A percentile compares a stretch with the other conserved stretches of the same genome.
These are phyloP conservation scores for Liposcelis brunnea DNA, from an alignment of 2,888 invertebrate genomes.

Conservation along the genomic window DNA sequence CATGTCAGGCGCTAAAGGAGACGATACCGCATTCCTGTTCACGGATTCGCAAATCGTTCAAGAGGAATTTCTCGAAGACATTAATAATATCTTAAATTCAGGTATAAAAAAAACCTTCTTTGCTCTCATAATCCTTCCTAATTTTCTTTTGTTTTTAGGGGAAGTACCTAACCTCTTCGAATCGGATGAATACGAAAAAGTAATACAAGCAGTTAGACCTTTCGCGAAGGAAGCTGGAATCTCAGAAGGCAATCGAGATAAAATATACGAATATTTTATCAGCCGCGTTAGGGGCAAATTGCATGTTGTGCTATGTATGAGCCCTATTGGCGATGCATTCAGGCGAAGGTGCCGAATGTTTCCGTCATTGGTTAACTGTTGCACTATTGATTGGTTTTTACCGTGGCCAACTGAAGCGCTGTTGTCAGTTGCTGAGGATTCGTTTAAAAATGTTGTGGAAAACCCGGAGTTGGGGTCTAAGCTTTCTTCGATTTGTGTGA, in stretches of 20 bases:
- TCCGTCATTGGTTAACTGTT: constrained; percentile 84
- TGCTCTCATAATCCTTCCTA: not conserved
- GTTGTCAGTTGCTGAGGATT: constrained; percentile 59
- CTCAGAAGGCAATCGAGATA: constrained; percentile 50
- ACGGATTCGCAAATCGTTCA: constrained; percentile 81
- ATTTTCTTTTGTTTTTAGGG: no score
- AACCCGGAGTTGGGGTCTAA: constrained; percentile 31
- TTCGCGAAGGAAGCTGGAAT: constrained; percentile 53
- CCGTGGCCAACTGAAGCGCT: constrained; percentile 84
- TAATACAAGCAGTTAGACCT: constrained; percentile 55
- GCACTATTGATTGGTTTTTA: constrained; percentile 88
- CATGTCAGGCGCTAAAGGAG: constrained; percentile 53
- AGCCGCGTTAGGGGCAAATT: constrained; percentile 65
- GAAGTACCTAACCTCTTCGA: constrained; percentile 86
- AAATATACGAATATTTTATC: constrained; percentile 71
- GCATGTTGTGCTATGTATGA: constrained; percentile 73
- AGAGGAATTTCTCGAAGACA: constrained; percentile 81
- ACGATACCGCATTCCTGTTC: constrained; percentile 69
- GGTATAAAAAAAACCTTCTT: constrained; percentile 28
- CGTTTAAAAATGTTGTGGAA: constrained; percentile 41
- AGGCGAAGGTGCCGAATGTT: constrained; percentile 82
- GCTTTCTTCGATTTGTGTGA: constrained; percentile 47
- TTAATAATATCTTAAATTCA: constrained; percentile 81
- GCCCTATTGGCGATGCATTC: constrained; percentile 73
- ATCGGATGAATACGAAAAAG: constrained; percentile 68